phyloP scores from a whole-genome alignment of 1,140 invertebrate genomes.

The Cherax destructor region DNA sequence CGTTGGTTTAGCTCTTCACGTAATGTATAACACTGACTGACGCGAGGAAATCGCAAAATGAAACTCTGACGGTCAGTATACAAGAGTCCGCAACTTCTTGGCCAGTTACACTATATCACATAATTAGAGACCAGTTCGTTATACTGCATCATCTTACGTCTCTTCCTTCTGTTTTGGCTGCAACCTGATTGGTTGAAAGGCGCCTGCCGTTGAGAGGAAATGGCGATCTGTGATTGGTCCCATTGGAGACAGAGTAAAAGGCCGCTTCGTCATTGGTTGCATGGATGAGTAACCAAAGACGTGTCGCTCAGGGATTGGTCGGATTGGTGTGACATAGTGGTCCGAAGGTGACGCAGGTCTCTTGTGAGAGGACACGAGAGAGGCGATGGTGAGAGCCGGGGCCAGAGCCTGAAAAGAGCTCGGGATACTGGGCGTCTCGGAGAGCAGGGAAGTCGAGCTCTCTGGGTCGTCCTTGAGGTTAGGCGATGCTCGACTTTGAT shows the following conservation, averaged over 20 bases:
- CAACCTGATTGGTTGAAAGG: slow-evolving; percentile 61
- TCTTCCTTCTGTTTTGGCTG: slow-evolving; percentile 60
- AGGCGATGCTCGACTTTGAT: slow-evolving; percentile 31
- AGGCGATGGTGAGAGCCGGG: slow-evolving; percentile 58
- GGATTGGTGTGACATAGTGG: slow-evolving; percentile 60
- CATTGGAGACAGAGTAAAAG: slow-evolving; percentile 59
- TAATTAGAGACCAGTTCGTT: neutral
- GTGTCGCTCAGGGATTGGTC: slow-evolving; percentile 61
- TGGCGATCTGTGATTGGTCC: slow-evolving; percentile 62
- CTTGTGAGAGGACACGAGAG: slow-evolving; percentile 60
- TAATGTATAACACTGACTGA: neutral
- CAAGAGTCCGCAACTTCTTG: neutral
- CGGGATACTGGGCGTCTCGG: slow-evolving; percentile 36
- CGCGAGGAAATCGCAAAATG: neutral
- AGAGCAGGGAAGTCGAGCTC: slow-evolving; percentile 24
- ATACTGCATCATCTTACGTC: neutral
- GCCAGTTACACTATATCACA: slow-evolving; percentile 44
- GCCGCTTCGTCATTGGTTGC: slow-evolving; percentile 62
- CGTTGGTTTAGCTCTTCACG: too few relatives aligned
- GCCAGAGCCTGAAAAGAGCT: slow-evolving; percentile 49
- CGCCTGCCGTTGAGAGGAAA: slow-evolving; percentile 54
- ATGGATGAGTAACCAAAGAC: slow-evolving; percentile 54
- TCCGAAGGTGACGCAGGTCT: slow-evolving; percentile 51
- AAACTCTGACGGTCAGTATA: neutral
- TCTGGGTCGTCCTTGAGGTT: slow-evolving; percentile 18